phyloP scores from a whole-genome alignment of 2,888 invertebrate species.

The Cheilosia soror region DNA sequence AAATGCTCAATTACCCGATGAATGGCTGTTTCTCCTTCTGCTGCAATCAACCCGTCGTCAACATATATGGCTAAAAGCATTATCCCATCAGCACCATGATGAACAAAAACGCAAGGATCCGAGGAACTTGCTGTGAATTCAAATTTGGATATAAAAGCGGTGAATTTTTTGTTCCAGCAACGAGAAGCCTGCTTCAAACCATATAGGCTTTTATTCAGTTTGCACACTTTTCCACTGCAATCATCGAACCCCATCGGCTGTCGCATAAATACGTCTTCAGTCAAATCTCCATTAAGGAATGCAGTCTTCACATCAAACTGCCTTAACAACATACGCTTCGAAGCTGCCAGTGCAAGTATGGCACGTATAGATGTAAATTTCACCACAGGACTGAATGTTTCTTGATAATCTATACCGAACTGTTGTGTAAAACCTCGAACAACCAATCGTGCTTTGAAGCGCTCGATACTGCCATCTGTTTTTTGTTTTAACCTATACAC shows the following conservation, averaged over 20 bases:
- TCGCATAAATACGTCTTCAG: conserved; percentile 67
- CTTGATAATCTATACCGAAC: conserved; percentile 74
- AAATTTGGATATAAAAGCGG: conserved; percentile 73
- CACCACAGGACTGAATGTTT: conserved; percentile 78
- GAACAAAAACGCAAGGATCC: conserved; percentile 78
- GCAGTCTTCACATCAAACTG: conserved; percentile 75
- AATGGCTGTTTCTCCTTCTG: conserved; percentile 32
- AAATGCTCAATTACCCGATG: no score
- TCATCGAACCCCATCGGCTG: conserved; percentile 66
- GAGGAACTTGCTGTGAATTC: conserved; percentile 73
- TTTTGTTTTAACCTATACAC: conserved; percentile 69
- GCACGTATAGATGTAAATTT: conserved; percentile 76
- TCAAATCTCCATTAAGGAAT: conserved; percentile 72
- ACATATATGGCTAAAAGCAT: conserved; percentile 77
- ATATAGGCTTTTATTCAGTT: conserved; percentile 76
- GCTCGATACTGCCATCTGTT: conserved; percentile 23
- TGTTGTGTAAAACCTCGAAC: conserved; percentile 73
- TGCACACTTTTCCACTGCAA: conserved; percentile 69
- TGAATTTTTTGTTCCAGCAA: conserved; percentile 76
- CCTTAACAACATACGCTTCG: conserved; percentile 56
- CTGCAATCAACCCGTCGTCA: conserved; percentile 77
- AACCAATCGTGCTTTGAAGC: conserved; percentile 70
- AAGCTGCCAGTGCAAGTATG: conserved; percentile 72
- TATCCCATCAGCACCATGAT: conserved; percentile 42
- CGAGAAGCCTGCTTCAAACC: conserved; percentile 76